Percentiles rank a stretch among this genome's conserved stretches.
phyloP scores from a whole-genome alignment of 2,113 vertebrate genomes.

The Cyrtonyx montezumae region DNA sequence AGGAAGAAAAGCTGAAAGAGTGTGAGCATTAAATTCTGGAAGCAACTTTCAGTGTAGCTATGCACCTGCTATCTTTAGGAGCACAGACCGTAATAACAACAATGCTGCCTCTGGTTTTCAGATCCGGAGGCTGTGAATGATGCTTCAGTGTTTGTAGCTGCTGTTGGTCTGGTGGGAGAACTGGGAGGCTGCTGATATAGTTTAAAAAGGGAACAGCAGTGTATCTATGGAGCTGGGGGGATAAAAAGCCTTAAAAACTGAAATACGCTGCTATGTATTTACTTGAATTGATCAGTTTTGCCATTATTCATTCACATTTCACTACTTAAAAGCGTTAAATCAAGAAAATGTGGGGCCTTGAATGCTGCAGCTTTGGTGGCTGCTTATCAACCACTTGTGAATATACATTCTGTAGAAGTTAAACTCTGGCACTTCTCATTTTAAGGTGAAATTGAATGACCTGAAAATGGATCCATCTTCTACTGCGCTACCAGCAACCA shows the following conservation, averaged over 20 bases:
- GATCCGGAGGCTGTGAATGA: conserved; percentile 38
- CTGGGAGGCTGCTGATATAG: conserved; percentile 8
- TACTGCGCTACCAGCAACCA: conserved; percentile 55
- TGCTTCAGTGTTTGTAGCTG: neutral
- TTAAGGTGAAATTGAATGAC: conserved; percentile 44
- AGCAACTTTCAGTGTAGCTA: neutral
- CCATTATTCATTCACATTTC: neutral
- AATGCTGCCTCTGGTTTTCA: conserved; percentile 33
- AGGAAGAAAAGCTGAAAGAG: neutral
- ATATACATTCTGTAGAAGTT: neutral
- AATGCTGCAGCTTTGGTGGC: neutral
- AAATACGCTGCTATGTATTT: conserved; percentile 49
- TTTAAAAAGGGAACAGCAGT: neutral
- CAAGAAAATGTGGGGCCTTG: neutral
- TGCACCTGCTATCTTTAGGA: conserved; percentile 42
- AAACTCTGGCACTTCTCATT: conserved; percentile 10
- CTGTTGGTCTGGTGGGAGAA: neutral
- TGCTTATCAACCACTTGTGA: neutral
- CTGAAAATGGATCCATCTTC: conserved; percentile 78
- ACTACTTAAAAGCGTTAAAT: conserved; percentile 23
- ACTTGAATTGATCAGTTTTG: conserved; percentile 13
- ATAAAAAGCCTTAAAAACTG: neutral
- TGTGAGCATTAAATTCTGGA: neutral
- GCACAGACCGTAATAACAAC: conserved; percentile 24
- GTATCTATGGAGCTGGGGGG: neutral